Evolutionary conservation across 2,113 vertebrate genomes (phyloP).

Genomic region (Sakesphorus luctuosus): DNA sequence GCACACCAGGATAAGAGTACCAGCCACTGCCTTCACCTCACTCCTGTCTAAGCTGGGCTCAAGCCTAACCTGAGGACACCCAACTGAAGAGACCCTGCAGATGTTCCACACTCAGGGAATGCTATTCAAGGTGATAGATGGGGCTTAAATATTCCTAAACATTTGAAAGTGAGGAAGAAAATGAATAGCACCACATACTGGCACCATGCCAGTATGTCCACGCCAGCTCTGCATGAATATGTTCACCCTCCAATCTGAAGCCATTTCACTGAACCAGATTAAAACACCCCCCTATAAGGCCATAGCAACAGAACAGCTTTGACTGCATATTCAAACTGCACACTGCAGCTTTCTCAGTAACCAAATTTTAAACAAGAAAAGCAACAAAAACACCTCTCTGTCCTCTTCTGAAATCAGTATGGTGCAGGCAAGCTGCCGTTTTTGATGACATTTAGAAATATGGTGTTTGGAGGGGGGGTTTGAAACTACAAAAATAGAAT

Average conservation of each 20-base stretch:
- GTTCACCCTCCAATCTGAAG: neutral
- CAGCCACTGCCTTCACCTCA: neutral
- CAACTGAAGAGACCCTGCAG: neutral
- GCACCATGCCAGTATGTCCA: neutral
- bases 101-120: neutral
- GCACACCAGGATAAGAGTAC: neutral
- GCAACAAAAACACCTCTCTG: neutral
- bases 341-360: neutral
- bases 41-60: neutral
- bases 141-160: neutral
- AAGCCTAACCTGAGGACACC: neutral
- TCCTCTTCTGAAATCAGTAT: neutral
- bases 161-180: neutral
- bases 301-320: neutral
- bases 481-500: neutral
- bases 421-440: neutral
- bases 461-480: rapidly evolving
- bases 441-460: neutral
- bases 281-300: neutral
- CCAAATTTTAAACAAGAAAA: neutral
- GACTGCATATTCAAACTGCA: neutral
- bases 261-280: neutral
- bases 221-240: rapidly evolving
- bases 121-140: rapidly evolving
- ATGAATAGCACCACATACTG: neutral